These are phyloP conservation scores for Copidosoma floridanum DNA, from an alignment of 1,140 invertebrate genomes.

Conservation along the genomic window DNA sequence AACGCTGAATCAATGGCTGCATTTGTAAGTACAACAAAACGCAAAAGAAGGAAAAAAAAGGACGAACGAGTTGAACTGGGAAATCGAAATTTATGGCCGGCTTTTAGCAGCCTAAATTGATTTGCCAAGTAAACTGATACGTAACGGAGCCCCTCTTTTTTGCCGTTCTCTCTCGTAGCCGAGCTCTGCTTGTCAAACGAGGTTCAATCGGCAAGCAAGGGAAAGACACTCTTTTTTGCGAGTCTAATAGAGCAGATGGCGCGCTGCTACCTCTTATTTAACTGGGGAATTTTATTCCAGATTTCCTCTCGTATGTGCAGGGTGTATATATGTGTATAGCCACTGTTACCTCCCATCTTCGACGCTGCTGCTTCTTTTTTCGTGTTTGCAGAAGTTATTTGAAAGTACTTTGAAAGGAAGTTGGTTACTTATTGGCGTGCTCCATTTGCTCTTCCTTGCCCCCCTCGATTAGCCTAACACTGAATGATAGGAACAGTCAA, in stretches of 20 bases:
- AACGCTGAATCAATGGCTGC: slow-evolving; percentile 36
- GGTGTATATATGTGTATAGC: too few species aligned
- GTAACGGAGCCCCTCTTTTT: slow-evolving; percentile 35
- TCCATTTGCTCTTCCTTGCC: neutral
- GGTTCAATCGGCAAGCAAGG: slow-evolving; percentile 24
- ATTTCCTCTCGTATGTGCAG: neutral
- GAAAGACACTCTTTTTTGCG: slow-evolving; percentile 11
- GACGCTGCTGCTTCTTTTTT: neutral
- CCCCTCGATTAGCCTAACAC: neutral
- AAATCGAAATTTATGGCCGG: slow-evolving; percentile 40
- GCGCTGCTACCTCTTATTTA: slow-evolving; percentile 17
- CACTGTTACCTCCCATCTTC: too few species aligned
- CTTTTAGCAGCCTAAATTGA: slow-evolving; percentile 43
- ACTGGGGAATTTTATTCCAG: slow-evolving; percentile 11
- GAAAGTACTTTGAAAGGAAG: neutral
- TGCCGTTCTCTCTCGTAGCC: slow-evolving; percentile 13
- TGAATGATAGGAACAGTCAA: too few species aligned
- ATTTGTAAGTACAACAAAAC: too few species aligned
- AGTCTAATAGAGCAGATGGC: neutral
- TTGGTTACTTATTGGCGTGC: neutral
- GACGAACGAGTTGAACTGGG: slow-evolving; percentile 22
- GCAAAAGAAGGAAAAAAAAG: neutral
- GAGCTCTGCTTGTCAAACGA: neutral
- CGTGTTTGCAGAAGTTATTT: slow-evolving; percentile 8
- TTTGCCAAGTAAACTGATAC: slow-evolving; percentile 44